These are phyloP conservation scores for Crypturellus undulatus DNA, from an alignment of 2,113 vertebrate genomes.

Conservation along the genomic window DNA sequence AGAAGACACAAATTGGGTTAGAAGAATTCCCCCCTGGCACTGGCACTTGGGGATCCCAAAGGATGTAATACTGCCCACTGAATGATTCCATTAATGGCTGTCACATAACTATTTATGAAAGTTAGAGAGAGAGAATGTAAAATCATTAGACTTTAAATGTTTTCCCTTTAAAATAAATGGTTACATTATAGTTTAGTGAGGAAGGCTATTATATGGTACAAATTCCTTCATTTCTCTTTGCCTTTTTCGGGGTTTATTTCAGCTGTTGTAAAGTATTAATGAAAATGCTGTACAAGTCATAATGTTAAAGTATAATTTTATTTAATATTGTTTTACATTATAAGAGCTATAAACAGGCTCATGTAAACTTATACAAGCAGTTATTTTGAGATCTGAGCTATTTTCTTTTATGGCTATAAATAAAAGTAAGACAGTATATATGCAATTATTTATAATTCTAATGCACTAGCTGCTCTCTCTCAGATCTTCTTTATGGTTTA, in stretches of 20 bases:
- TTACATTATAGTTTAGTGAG: not conserved
- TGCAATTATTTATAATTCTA: not conserved
- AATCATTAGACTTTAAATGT: slow-evolving; percentile 9
- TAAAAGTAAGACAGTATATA: not conserved
- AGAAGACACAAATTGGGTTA: not conserved
- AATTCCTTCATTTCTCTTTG: slow-evolving; percentile 20
- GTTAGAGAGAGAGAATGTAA: not conserved
- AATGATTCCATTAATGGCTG: not conserved
- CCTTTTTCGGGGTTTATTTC: slow-evolving; percentile 21
- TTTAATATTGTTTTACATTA: slow-evolving; percentile 25
- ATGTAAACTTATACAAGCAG: slow-evolving; percentile 32
- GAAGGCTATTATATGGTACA: not conserved
- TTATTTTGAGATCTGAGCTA: not conserved
- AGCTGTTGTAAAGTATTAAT: slow-evolving; percentile 35
- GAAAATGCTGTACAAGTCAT: slow-evolving; percentile 33
- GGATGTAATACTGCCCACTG: not conserved
- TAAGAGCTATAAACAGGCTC: not conserved
- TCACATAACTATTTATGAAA: not conserved
- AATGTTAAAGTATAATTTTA: slow-evolving; percentile 32
- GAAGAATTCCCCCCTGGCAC: not conserved
- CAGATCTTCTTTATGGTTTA: not conserved
- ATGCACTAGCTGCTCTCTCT: not conserved
- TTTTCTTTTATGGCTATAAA: not conserved
- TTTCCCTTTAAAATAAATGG: slow-evolving; percentile 38
- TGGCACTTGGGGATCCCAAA: not conserved